phyloP scores from a whole-genome alignment of 2,888 invertebrate genomes.

The Erebia aethiops region DNA sequence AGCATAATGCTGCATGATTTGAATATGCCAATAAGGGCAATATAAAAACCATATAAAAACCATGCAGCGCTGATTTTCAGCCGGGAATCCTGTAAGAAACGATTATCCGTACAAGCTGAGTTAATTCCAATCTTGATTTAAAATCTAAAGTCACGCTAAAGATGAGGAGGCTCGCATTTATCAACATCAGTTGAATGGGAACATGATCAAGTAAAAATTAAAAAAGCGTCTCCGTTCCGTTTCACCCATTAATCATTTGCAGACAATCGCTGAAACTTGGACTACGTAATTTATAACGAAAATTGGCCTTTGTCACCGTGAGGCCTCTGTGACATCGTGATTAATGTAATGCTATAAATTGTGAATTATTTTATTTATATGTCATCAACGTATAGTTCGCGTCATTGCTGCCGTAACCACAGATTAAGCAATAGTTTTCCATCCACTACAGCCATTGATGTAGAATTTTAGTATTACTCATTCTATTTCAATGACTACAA shows the following conservation, averaged over 20 bases:
- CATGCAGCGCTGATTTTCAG: too few species aligned
- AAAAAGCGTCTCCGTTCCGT: constrained; percentile 37
- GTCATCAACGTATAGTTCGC: background rate
- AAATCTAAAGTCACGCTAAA: constrained; percentile 4
- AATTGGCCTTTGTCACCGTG: constrained; percentile 13
- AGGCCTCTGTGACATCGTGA: constrained; percentile 5
- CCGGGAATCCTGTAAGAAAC: background rate
- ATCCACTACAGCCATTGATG: too few species aligned
- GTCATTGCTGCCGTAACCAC: background rate
- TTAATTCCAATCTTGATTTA: background rate
- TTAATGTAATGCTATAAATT: constrained; percentile 13
- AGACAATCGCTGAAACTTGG: constrained; percentile 34
- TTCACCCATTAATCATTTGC: constrained; percentile 41
- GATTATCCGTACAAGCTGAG: background rate
- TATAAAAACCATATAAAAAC: too few species aligned
- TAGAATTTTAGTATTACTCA: too few species aligned
- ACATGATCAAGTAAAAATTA: constrained; percentile 43
- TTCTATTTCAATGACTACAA: too few species aligned
- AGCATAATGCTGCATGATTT: too few species aligned
- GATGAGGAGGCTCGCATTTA: constrained; percentile 1
- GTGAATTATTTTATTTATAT: background rate
- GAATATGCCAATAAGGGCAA: too few species aligned
- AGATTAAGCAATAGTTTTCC: too few species aligned
- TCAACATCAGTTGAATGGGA: constrained; percentile 23
- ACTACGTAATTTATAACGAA: constrained; percentile 17